These are phyloP conservation scores for Phymatocera aterrima DNA, from an alignment of 2,888 invertebrate species.

Conservation along the genomic window DNA sequence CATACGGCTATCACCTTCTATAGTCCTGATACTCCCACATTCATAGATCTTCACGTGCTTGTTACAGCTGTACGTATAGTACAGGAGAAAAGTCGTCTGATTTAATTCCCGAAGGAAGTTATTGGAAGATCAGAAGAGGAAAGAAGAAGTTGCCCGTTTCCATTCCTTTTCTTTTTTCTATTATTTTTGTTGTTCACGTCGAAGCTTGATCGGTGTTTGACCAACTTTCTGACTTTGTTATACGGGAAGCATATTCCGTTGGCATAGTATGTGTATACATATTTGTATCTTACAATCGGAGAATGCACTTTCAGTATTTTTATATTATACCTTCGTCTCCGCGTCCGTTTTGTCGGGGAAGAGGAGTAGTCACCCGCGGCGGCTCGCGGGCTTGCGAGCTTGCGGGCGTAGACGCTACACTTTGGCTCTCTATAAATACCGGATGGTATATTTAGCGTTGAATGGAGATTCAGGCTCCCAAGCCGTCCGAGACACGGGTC, in stretches of 20 bases:
- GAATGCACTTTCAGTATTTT: slow-evolving; percentile 19
- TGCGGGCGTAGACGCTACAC: slow-evolving; percentile 44
- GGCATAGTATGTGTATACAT: too few relatives aligned
- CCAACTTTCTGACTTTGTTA: neutral
- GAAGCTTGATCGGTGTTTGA: neutral
- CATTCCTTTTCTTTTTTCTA: too few relatives aligned
- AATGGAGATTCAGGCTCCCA: slow-evolving; percentile 61
- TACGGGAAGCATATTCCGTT: neutral
- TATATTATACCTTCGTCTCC: neutral
- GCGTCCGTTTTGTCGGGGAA: neutral
- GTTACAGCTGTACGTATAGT: too few relatives aligned
- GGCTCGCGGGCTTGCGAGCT: too few relatives aligned
- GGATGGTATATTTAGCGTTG: slow-evolving; percentile 70
- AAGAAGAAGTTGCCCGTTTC: too few relatives aligned
- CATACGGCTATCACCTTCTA: neutral
- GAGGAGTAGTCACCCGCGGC: slow-evolving; percentile 14
- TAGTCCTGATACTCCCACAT: too few relatives aligned
- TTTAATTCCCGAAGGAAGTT: too few relatives aligned
- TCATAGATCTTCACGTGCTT: too few relatives aligned
- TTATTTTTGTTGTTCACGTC: too few relatives aligned
- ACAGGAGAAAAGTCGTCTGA: too few relatives aligned
- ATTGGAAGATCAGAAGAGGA: too few relatives aligned
- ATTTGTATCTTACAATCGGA: neutral
- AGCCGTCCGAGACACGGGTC: slow-evolving; percentile 25
- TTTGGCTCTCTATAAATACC: slow-evolving; percentile 68